These are phyloP conservation scores for Lampris incognitus DNA, from an alignment of 2,113 vertebrate genomes.

Conservation along the genomic window DNA sequence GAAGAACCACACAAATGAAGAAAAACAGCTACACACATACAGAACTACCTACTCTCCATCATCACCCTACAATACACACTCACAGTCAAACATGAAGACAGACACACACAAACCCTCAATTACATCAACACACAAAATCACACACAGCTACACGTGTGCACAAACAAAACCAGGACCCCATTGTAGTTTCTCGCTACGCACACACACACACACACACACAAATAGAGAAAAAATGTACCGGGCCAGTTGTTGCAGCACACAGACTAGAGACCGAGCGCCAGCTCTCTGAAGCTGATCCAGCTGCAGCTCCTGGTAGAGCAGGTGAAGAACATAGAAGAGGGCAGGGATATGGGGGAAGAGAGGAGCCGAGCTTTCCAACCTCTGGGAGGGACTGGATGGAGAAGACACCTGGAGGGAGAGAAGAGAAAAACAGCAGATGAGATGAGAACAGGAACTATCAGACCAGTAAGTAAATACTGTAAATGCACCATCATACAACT, in stretches of 20 bases:
- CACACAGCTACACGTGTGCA: no score
- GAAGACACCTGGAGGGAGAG: conserved; percentile 42
- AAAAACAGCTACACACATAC: no score
- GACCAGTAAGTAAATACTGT: background rate
- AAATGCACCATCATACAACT: no score
- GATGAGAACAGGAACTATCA: background rate
- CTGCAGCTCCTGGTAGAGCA: conserved; percentile 95
- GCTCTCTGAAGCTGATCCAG: conserved; percentile 93
- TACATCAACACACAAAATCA: no score
- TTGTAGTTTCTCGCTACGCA: background rate
- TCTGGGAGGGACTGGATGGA: conserved; percentile 74
- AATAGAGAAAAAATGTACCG: conserved; percentile 80
- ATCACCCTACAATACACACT: background rate
- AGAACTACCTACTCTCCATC: no score
- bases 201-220: conserved; percentile 11
- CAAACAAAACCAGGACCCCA: no score
- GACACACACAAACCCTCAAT: background rate
- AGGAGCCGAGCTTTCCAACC: conserved; percentile 89
- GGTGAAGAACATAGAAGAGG: conserved; percentile 94
- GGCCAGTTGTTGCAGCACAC: conserved; percentile 93
- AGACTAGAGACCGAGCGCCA: conserved; percentile 87
- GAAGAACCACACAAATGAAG: no score
- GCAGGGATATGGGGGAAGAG: conserved; percentile 93
- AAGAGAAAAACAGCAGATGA: background rate
- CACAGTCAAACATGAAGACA: background rate